These are phyloP conservation scores for Platichthys stellatus DNA, from an alignment of 2,113 vertebrate genomes.

Conservation along the genomic window DNA sequence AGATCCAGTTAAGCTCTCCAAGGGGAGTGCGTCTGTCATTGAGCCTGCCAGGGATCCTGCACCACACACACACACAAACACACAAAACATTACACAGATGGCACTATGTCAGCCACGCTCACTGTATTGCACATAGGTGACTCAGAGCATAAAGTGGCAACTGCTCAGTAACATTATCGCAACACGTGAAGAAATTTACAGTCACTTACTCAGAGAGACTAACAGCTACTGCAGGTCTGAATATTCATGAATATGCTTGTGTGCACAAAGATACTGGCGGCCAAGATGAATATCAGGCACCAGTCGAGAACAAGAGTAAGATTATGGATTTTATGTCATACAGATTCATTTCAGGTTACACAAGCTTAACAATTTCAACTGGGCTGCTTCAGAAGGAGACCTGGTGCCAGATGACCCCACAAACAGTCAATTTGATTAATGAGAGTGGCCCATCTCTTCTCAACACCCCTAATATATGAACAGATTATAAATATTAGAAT, in stretches of 20 bases:
- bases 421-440: too few relatives aligned
- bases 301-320: not conserved
- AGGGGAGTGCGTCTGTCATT: conserved; percentile 97
- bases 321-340: not conserved
- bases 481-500: not conserved
- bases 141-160: conserved; percentile 52
- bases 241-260: not conserved
- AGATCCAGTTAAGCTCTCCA: conserved; percentile 99
- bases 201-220: conserved; percentile 15
- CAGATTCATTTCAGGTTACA: not conserved
- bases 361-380: too few relatives aligned
- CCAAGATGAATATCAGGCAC: not conserved
- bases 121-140: conserved; percentile 39
- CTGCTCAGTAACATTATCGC: conserved; percentile 34
- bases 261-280: conserved; percentile 8
- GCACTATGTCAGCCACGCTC: conserved; percentile 57
- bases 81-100: conserved; percentile 58
- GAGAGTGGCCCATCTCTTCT: too few relatives aligned
- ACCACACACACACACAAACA: conserved; percentile 38
- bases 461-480: not conserved
- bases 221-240: not conserved
- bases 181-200: conserved; percentile 45
- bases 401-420: too few relatives aligned
- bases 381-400: too few relatives aligned
- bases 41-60: conserved; percentile 94